A percentile compares a stretch with the other conserved stretches of the same genome.
phyloP scores from a whole-genome alignment of 2,888 invertebrate species.

The Brachypterus glaber region DNA sequence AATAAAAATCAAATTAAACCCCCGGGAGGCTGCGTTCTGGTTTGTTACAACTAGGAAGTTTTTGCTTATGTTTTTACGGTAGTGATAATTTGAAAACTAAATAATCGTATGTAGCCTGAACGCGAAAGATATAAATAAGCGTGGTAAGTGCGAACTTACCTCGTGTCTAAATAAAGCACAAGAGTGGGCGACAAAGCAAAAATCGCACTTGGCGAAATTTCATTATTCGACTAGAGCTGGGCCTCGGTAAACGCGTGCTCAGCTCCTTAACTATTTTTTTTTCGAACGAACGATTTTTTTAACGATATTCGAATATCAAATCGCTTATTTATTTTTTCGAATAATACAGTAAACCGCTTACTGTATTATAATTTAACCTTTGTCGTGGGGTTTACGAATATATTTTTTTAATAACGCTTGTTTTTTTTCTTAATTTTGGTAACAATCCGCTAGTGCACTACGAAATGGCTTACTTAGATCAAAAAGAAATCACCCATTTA shows the following conservation, averaged over 20 bases:
- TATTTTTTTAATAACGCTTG: conserved; percentile 4
- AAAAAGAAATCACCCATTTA: conserved; percentile 76
- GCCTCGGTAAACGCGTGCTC: conserved; percentile 31
- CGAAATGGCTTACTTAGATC: conserved; percentile 53
- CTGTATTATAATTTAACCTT: too few relatives aligned
- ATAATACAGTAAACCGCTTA: too few relatives aligned
- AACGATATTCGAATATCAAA: conserved; percentile 3
- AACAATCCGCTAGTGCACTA: too few relatives aligned
- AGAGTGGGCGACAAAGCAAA: conserved; percentile 39
- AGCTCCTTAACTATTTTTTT: conserved; percentile 21
- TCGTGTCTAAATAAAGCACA: conserved; percentile 36
- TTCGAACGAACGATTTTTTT: conserved; percentile 37
- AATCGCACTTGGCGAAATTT: conserved; percentile 35
- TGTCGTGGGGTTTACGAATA: background rate
- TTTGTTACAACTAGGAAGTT: too few relatives aligned
- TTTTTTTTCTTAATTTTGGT: conserved; percentile 18
- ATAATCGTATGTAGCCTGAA: too few relatives aligned
- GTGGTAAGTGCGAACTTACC: conserved; percentile 31
- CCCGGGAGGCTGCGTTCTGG: too few relatives aligned
- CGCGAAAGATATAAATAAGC: conserved; percentile 22
- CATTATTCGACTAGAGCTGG: conserved; percentile 38
- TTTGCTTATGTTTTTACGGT: too few relatives aligned
- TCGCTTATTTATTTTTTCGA: too few relatives aligned
- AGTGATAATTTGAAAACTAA: too few relatives aligned
- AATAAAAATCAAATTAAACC: too few relatives aligned